Conservation (phyloP, 2,797 vertebrate genomes). For the Molothrus aeneus region DNA sequence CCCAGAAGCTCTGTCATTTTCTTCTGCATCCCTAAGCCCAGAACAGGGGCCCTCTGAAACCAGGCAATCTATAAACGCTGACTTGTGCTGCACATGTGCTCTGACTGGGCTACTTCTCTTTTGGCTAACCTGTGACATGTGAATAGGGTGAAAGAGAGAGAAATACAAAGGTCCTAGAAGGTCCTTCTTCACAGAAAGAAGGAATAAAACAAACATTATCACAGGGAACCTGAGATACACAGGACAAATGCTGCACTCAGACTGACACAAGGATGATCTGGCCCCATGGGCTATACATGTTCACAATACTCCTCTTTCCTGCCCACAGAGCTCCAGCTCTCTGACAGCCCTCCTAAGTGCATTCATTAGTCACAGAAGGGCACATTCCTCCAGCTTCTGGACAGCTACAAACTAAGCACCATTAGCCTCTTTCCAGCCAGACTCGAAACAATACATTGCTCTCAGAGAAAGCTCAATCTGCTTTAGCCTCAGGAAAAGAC, state of each 20-base stretch:
- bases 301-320: neutral
- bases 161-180: neutral
- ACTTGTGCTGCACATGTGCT: neutral
- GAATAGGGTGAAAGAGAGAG: neutral
- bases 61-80: neutral
- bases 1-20: neutral
- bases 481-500: constrained; percentile 37
- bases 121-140: neutral
- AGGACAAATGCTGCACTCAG: neutral
- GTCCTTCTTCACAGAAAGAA: neutral
- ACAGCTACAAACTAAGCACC: constrained; percentile 28
- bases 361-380: constrained; percentile 11
- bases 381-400: constrained; percentile 11
- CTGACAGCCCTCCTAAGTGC: neutral
- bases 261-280: neutral
- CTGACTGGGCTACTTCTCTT: neutral
- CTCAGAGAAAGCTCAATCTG: constrained; percentile 14
- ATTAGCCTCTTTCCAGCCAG: constrained; percentile 30
- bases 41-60: neutral
- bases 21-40: neutral
- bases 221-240: neutral
- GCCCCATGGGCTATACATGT: neutral
- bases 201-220: neutral
- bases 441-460: neutral
- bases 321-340: neutral